phyloP scores from a whole-genome alignment of 2,888 invertebrate species.

The Dryobotodes eremita region DNA sequence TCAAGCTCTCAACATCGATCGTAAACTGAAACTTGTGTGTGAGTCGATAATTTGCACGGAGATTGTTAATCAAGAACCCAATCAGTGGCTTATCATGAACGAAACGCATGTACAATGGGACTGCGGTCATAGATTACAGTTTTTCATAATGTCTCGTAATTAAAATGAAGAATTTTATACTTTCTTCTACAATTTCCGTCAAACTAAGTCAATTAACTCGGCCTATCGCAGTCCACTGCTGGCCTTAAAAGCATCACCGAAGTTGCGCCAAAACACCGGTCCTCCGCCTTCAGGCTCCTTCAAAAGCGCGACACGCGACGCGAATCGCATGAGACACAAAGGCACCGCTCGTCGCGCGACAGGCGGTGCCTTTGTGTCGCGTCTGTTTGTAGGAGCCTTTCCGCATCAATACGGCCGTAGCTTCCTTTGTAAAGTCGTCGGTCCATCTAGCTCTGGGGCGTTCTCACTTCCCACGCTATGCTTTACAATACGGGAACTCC shows the following conservation, averaged over 20 bases:
- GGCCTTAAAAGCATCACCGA: not conserved
- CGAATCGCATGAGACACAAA: too few relatives aligned
- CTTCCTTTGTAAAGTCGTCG: not conserved
- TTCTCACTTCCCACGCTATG: too few relatives aligned
- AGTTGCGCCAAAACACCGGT: not conserved
- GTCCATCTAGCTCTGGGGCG: not conserved
- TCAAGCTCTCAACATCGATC: constrained; percentile 7
- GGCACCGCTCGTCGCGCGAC: too few relatives aligned
- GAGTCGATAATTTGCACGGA: constrained; percentile 47
- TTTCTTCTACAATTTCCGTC: not conserved
- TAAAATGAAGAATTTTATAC: constrained; percentile 24
- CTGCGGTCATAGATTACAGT: constrained; percentile 46
- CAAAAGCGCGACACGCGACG: too few relatives aligned
- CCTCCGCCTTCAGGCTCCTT: not conserved
- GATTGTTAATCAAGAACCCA: constrained; percentile 63
- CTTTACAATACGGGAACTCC: not conserved
- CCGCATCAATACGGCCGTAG: too few relatives aligned
- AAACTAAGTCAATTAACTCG: not conserved
- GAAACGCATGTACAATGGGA: constrained; percentile 50
- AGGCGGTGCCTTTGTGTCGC: too few relatives aligned
- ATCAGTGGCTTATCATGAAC: constrained; percentile 63
- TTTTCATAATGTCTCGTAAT: constrained; percentile 30
- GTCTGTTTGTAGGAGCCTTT: too few relatives aligned
- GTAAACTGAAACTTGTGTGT: constrained; percentile 23
- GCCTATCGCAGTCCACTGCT: not conserved